Evolutionary conservation across 2,113 vertebrate genomes (phyloP).

Genomic region (Shinisaurus crocodilurus): DNA sequence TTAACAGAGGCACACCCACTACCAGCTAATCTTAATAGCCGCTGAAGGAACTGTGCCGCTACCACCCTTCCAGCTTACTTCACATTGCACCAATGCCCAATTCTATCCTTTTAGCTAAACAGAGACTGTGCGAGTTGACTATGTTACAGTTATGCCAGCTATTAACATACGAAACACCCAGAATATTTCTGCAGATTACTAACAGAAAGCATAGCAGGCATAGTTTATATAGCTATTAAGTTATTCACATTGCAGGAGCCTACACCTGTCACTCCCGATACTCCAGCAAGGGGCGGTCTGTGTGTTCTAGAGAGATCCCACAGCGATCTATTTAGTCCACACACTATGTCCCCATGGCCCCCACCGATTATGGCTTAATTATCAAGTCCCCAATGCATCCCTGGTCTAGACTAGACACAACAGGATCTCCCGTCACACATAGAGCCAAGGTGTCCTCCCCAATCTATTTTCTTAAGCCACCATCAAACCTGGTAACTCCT

Average conservation of each 20-base stretch:
- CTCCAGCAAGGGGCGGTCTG: constrained; percentile 24
- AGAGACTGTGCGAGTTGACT: no score
- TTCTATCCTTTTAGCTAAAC: neutral
- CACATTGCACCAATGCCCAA: neutral
- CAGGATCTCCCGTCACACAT: neutral
- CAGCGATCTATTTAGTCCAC: neutral
- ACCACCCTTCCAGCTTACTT: neutral
- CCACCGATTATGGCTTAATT: constrained; percentile 23
- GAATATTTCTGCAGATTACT: neutral
- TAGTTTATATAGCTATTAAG: neutral
- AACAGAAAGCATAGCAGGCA: neutral
- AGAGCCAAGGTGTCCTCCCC: neutral
- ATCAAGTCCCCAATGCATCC: constrained; percentile 5
- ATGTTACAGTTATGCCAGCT: no score
- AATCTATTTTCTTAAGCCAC: neutral
- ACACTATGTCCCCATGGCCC: neutral
- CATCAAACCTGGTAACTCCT: neutral
- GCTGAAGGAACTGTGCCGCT: neutral
- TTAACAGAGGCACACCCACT: neutral
- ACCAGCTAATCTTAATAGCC: neutral
- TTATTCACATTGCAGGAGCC: no score
- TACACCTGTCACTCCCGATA: neutral
- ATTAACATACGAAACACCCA: no score
- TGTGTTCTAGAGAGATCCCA: constrained; percentile 19
- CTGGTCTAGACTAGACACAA: constrained; percentile 17